phyloP scores from a whole-genome alignment of 35 echinoderm and acorn worm species.

The Heliocidaris tuberculata region DNA sequence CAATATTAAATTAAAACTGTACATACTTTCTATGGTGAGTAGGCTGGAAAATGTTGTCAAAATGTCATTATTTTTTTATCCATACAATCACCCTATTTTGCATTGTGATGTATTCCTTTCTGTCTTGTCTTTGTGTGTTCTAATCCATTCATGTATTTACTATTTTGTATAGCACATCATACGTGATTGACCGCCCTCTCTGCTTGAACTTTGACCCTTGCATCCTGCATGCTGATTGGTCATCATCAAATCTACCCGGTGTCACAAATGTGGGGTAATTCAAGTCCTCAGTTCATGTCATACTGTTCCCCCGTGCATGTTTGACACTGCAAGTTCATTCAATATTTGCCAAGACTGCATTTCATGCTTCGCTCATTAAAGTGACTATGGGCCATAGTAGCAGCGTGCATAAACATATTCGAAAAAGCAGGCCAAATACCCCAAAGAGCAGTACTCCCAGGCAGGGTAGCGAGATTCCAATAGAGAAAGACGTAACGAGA shows the following conservation, averaged over 20 bases:
- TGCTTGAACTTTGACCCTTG: not conserved
- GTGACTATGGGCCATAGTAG: not conserved
- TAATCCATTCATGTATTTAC: too few species aligned
- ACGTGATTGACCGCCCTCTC: not conserved
- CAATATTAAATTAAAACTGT: too few species aligned
- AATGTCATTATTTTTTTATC: too few species aligned
- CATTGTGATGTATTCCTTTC: too few species aligned
- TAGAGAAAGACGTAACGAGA: not conserved
- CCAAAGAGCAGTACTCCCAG: not conserved
- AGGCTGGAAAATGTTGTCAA: too few species aligned
- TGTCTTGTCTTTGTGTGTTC: too few species aligned
- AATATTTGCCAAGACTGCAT: not conserved
- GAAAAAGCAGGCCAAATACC: not conserved
- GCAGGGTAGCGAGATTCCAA: not conserved
- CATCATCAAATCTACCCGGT: not conserved
- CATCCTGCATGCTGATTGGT: not conserved
- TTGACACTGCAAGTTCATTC: constrained; percentile 3
- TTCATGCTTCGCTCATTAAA: not conserved
- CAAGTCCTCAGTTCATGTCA: not conserved
- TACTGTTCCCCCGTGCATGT: not conserved
- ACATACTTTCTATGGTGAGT: too few species aligned
- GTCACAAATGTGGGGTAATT: not conserved
- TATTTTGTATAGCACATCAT: not conserved
- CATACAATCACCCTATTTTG: too few species aligned
- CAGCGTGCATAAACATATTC: not conserved